Evolutionary conservation across 2,113 vertebrate genomes (phyloP).

Genomic region (Neotragus pygmaeus): DNA sequence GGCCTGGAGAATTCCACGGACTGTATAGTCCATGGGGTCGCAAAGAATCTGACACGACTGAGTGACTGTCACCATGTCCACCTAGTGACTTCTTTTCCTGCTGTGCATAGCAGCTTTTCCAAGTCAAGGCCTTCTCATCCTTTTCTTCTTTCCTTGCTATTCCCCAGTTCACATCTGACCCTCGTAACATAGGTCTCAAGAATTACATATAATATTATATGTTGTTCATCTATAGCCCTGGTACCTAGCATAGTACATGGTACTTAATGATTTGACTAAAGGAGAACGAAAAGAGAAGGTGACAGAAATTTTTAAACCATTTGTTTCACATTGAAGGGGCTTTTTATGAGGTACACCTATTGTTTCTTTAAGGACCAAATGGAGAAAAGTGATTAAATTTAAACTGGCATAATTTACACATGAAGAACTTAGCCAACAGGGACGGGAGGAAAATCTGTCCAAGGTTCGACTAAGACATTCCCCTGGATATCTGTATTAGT

Average conservation of each 20-base stretch:
- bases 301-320: background rate
- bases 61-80: background rate
- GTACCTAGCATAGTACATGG: background rate
- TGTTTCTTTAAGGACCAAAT: constrained; percentile 25
- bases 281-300: background rate
- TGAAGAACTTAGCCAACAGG: background rate
- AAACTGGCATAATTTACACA: constrained; percentile 24
- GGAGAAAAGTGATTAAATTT: constrained; percentile 5
- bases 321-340: background rate
- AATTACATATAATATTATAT: background rate
- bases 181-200: background rate
- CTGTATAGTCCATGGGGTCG: background rate
- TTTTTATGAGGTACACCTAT: background rate
- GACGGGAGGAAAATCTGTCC: constrained; percentile 14
- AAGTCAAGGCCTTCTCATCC: background rate
- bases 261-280: background rate
- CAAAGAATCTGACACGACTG: background rate
- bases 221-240: background rate
- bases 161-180: background rate
- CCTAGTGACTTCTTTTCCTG: background rate
- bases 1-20: background rate
- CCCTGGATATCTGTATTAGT: background rate
- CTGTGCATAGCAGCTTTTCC: background rate
- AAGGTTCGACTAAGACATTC: background rate
- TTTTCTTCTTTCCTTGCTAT: background rate